Evolutionary conservation across 2,888 invertebrate species (phyloP), one percentile per base, ranked within the genome.

Genomic region (Incurvaria masculella): DNA sequence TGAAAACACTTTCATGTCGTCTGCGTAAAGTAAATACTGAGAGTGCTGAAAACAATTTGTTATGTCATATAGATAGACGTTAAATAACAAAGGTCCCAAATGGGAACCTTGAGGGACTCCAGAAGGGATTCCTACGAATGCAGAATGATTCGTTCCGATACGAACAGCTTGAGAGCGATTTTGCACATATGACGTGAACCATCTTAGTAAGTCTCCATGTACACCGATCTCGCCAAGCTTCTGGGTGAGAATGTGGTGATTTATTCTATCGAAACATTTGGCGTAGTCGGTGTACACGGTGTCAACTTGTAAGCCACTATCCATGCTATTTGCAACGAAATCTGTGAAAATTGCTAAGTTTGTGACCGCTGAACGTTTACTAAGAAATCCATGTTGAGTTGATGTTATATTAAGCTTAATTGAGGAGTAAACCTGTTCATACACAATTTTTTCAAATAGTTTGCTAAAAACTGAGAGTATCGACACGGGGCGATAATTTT

Each of bases 401-500:
- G 26, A 2, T 3, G 47, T 20, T 16, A 47, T 42, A 18, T 8
- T 33, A n/a, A 14, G 8, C 17, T 17, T 14, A 4, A 47, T 18
- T 11, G 21, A 14, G 4, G 47, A 38, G 18, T 43, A 47, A 38
- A 45, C 21, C 4, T 45, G 16, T 19, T n/a, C 19, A 20, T 45
- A 38, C 21, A 47, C 42, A 14, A 47, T 21, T 19, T 19, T 38
- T 16, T 47, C 47, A 21, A 47, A 33, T 14, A 44, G 14, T 42
- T 49, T 49, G n/a, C 45, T 42, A 4, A 45, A 33, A 18, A 44
- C 44, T 20, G 42, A 45, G 33, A 49, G 18, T 23, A 46, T 49
- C 3, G 49, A 49, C 10, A 49, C 26, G 2, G 49, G 49, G 18
- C 49, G 21, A 39, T 49, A 49, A 39, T 49, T 49, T 42, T 46